phyloP scores from a whole-genome alignment of 2,113 vertebrate species.

The Amphiprion percula region DNA sequence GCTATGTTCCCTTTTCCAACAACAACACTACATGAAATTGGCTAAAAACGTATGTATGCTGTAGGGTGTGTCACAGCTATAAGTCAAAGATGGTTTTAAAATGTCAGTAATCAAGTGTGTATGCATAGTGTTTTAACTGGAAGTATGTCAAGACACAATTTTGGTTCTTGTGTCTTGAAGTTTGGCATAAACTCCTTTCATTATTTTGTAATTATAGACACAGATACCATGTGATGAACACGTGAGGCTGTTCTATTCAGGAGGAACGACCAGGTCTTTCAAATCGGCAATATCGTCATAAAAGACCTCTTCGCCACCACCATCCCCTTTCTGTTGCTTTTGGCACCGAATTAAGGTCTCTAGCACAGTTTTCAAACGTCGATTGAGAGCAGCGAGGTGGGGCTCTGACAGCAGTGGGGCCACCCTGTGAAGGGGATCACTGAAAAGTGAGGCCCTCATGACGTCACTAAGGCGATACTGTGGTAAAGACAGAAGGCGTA shows the following conservation, averaged over 20 bases:
- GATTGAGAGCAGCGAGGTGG: constrained; percentile 81
- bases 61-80: too few relatives aligned
- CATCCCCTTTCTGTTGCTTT: constrained; percentile 14
- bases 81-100: too few relatives aligned
- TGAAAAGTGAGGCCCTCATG: constrained; percentile 82
- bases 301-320: constrained; percentile 53
- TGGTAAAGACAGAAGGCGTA: constrained; percentile 81
- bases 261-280: constrained; percentile 21
- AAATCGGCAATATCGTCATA: constrained; percentile 66
- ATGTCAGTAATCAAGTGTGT: too few relatives aligned
- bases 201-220: neutral
- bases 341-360: constrained; percentile 62
- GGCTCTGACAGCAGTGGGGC: constrained; percentile 84
- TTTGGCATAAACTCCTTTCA: neutral
- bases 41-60: too few relatives aligned
- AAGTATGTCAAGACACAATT: neutral
- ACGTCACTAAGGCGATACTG: constrained; percentile 83
- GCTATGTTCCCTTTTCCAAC: too few relatives aligned
- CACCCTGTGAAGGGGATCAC: constrained; percentile 76
- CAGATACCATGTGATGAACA: neutral
- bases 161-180: neutral
- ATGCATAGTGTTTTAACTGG: neutral
- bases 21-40: too few relatives aligned
- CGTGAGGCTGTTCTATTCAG: constrained; percentile 4
- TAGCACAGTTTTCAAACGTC: constrained; percentile 78